These are phyloP conservation scores for Agonum fuliginosum DNA, from an alignment of 2,888 invertebrate genomes.

Conservation along the genomic window DNA sequence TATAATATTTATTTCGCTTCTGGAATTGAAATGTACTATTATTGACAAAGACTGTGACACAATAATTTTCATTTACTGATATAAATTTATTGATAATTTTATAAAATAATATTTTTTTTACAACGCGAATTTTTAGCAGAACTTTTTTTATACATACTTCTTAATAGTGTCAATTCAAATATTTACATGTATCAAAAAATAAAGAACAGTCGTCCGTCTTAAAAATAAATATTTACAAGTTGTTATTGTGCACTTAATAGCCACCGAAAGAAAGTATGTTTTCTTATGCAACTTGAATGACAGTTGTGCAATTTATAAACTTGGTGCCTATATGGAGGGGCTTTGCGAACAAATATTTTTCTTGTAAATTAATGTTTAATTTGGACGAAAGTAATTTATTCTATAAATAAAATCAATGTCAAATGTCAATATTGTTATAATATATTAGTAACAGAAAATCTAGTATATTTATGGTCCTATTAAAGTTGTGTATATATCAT, in stretches of 20 bases:
- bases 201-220: slow-evolving; percentile 26
- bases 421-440: slow-evolving; percentile 37
- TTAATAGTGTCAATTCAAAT: slow-evolving; percentile 32
- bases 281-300: background rate
- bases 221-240: slow-evolving; percentile 24
- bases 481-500: slow-evolving; percentile 18
- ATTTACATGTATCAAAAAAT: slow-evolving; percentile 30
- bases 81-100: slow-evolving; percentile 32
- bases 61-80: slow-evolving; percentile 31
- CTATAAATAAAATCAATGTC: slow-evolving; percentile 19
- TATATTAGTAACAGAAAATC: slow-evolving; percentile 33
- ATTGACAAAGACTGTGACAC: slow-evolving; percentile 45
- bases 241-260: slow-evolving; percentile 7
- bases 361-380: background rate
- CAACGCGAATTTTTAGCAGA: slow-evolving; percentile 22
- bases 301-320: background rate
- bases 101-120: slow-evolving; percentile 40
- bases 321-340: slow-evolving; percentile 19
- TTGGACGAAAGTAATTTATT: slow-evolving; percentile 4
- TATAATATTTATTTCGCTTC: slow-evolving; percentile 45
- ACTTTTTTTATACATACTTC: background rate
- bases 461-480: slow-evolving; percentile 21
- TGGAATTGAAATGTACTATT: slow-evolving; percentile 52
- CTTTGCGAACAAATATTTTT: background rate
- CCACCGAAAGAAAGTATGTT: background rate